phyloP scores from a whole-genome alignment of 2,113 vertebrate genomes.

The Ramphastos sulfuratus region DNA sequence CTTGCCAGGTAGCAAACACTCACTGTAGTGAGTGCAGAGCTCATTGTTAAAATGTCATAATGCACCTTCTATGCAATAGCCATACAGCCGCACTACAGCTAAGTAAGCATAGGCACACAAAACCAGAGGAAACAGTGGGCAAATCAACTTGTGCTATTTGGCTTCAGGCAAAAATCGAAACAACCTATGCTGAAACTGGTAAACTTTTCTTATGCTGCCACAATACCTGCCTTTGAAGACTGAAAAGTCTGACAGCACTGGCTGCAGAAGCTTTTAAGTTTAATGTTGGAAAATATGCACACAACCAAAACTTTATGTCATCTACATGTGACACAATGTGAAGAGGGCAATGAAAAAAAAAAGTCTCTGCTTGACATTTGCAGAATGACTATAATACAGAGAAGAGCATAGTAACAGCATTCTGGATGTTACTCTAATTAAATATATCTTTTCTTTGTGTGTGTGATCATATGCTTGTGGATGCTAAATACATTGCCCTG shows the following conservation, averaged over 20 bases:
- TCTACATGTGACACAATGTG: conserved; percentile 39
- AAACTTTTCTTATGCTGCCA: background rate
- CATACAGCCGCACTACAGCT: conserved; percentile 55
- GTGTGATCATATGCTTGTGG: background rate
- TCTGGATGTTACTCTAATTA: background rate
- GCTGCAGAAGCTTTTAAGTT: conserved; percentile 23
- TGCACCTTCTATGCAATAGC: conserved; percentile 59
- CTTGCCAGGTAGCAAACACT: conserved; percentile 19
- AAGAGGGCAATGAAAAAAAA: conserved; percentile 27
- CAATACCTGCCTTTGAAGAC: background rate
- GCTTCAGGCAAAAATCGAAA: conserved; percentile 43
- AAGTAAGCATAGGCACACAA: conserved; percentile 52
- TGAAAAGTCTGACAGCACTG: conserved; percentile 7
- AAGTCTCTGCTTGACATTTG: conserved; percentile 31
- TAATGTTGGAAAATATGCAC: conserved; percentile 16
- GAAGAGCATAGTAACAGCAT: conserved; percentile 18
- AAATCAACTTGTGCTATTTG: conserved; percentile 41
- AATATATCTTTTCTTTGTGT: background rate
- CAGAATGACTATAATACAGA: conserved; percentile 12
- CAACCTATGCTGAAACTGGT: conserved; percentile 9
- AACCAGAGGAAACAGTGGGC: conserved; percentile 34
- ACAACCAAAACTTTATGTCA: conserved; percentile 34
- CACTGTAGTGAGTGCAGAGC: background rate
- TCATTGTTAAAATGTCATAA: conserved; percentile 29
- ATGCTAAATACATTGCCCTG: background rate